A percentile compares a stretch with the other conserved stretches of the same genome.
Evolutionary conservation across 2,888 invertebrate species (phyloP).

Genomic region (Lymantria monacha): DNA sequence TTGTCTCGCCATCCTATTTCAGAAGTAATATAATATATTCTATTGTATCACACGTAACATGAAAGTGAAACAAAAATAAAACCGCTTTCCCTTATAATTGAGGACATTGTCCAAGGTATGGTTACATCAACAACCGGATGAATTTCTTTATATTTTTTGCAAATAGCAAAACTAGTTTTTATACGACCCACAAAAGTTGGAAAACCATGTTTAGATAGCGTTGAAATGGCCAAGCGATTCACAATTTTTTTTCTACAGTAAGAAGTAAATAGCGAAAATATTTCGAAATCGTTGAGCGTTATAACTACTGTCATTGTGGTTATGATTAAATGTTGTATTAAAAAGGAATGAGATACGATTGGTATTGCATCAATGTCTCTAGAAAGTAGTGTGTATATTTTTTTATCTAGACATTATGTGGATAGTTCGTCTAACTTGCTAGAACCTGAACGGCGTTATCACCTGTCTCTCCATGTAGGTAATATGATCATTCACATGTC

Average conservation of each 20-base stretch:
- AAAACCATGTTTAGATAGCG: constrained; percentile 35
- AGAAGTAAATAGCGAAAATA: constrained; percentile 17
- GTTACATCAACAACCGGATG: constrained; percentile 48
- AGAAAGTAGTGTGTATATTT: constrained; percentile 64
- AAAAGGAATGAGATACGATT: constrained; percentile 22
- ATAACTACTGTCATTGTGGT: constrained; percentile 12
- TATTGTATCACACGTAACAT: constrained; percentile 6
- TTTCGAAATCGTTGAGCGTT: constrained; percentile 27
- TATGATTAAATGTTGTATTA: constrained; percentile 19
- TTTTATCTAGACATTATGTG: constrained; percentile 49
- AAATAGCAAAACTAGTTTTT: constrained; percentile 51
- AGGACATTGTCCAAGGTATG: constrained; percentile 50
- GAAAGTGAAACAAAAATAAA: constrained; percentile 14
- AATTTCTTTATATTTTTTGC: constrained; percentile 50
- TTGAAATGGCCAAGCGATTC: constrained; percentile 21
- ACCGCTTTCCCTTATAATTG: constrained; percentile 52
- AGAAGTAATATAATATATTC: not conserved
- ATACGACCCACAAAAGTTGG: constrained; percentile 41
- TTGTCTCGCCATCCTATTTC: not conserved
- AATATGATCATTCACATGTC: constrained; percentile 40
- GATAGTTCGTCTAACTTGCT: constrained; percentile 30
- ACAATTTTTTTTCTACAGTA: constrained; percentile 5
- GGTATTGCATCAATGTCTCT: constrained; percentile 48
- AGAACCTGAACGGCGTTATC: constrained; percentile 56
- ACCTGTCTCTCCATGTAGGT: constrained; percentile 58